Conservation (phyloP, 2,888 invertebrate species). For the Abrostola triplasia region DNA sequence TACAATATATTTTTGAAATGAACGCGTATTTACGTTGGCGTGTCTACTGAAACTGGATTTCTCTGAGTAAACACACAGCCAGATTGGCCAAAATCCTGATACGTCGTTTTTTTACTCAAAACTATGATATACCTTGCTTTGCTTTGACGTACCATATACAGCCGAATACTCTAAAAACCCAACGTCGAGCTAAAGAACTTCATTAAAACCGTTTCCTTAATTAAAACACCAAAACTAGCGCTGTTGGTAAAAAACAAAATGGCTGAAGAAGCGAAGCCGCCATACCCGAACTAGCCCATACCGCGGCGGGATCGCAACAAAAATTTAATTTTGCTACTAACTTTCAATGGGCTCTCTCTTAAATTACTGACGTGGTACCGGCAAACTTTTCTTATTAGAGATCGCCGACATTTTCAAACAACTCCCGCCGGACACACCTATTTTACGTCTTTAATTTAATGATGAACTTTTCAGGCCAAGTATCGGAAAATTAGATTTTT, state of each 20-base stretch:
- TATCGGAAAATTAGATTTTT: background rate
- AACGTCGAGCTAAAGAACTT: constrained; percentile 1
- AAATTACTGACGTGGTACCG: constrained; percentile 76
- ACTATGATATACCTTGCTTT: background rate
- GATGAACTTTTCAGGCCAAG: constrained; percentile 8
- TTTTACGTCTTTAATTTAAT: constrained; percentile 29
- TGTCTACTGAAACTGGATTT: too few relatives aligned
- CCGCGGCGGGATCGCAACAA: constrained; percentile 62
- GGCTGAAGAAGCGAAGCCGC: constrained; percentile 41
- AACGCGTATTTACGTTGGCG: background rate
- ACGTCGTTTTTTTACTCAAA: too few relatives aligned
- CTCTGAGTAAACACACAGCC: too few relatives aligned
- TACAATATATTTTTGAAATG: constrained; percentile 13
- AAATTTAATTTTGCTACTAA: constrained; percentile 78
- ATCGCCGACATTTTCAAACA: constrained; percentile 47
- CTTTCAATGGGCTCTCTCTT: constrained; percentile 74
- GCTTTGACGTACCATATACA: background rate
- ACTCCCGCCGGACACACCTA: constrained; percentile 22
- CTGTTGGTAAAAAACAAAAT: constrained; percentile 41
- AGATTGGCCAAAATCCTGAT: too few relatives aligned
- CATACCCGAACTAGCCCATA: constrained; percentile 44
- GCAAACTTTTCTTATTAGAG: constrained; percentile 77
- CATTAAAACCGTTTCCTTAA: constrained; percentile 15
- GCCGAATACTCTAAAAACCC: background rate
- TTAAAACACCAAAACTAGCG: constrained; percentile 22